Base-by-base conservation (phyloP, 1,140 invertebrate genomes). In the Leguminivora glycinivorella region DNA sequence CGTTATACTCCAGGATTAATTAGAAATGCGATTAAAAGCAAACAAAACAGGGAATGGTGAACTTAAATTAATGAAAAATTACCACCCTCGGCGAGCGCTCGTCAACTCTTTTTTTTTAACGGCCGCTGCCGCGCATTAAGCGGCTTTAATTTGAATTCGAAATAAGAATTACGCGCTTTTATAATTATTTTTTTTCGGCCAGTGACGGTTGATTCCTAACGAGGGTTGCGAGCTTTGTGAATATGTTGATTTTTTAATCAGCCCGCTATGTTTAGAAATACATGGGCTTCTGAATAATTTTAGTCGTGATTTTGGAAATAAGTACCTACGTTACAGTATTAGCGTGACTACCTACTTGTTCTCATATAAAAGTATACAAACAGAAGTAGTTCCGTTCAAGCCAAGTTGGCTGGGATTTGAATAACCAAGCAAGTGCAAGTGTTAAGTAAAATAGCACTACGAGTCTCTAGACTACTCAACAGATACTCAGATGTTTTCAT, bases 41-140 rank as follows among this genome's bases (percentile, higher is more conserved):
- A 91, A 91, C 89, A 91, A 91, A 91, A 91, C 89, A 90, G 88
- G 87, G 87, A 90, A 90, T 89, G 85, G 87, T 91, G 89, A 91
- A 90, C 88, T 90, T 91, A 91, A 91, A 91, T 90, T 90, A 90
- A 91, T 90, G 89, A 91, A 91, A 91, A 91, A 91, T 91, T 91
- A 91, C 89, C 89, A 91, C 89, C 89, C 88, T 89, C 87, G 74
- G 87, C 82, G 88, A 84, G 84, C 85, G 85, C 85, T 90, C 87
- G 88, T 90, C 88, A 90, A 90, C 88, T 90, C 89, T 91, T 90
- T 91, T 89, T 90, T 89, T 87, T 77, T 86, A 86, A 77, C 85
- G 88, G 86, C 90, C 89, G 88, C 89, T 90, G 84, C 87, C 88
- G 89, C 88, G 89, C 89, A 91, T 91, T 91, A 90, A 90, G 87